Base-by-base conservation (phyloP, 64 coral and sea anemone species). In the Exaiptasia diaphana region DNA sequence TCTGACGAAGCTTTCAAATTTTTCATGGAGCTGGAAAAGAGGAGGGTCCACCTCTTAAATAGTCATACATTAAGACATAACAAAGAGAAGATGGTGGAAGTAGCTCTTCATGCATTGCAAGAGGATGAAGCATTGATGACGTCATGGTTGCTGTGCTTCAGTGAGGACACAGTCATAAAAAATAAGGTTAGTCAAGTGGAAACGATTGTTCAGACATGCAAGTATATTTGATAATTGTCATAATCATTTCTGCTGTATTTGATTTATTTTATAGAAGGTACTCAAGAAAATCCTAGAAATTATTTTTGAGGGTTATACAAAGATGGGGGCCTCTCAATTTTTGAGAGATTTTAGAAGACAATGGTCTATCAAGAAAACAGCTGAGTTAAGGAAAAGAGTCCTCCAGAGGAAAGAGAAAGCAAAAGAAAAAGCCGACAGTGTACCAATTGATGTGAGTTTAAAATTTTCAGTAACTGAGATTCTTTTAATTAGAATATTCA, bases 241-340 rank as follows among this genome's bases (percentile, higher is more conserved):
- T n/a, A n/a, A n/a, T n/a, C n/a, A n/a, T n/a, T n/a, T n/a, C n/a
- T n/a, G n/a, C n/a, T n/a, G n/a, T n/a, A n/a, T n/a, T n/a, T n/a
- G n/a, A n/a, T n/a, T n/a, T n/a, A n/a, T n/a, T n/a, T n/a, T n/a
- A n/a, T n/a, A n/a, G n/a, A n/a, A n/a, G n/a, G n/a, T n/a, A n/a
- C n/a, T n/a, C n/a, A n/a, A n/a, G n/a, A n/a, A n/a, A n/a, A n/a
- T n/a, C n/a, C n/a, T n/a, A n/a, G n/a, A n/a, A n/a, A n/a, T n/a
- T n/a, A n/a, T n/a, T n/a, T n/a, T 77, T 17, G 41, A 38, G 9
- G 36, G 71, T 26, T 77, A 90, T 46, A 39, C 83, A n/a, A 82
- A 74, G 23, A 83, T 90, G 87, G 88, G 80, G 55, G 81, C 72
- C n/a, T 48, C 17, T 20, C 87, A 90, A 29, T 90, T 83, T 38